Conservation (phyloP, 2,888 invertebrate genomes). For the Conchocele bisecta region DNA sequence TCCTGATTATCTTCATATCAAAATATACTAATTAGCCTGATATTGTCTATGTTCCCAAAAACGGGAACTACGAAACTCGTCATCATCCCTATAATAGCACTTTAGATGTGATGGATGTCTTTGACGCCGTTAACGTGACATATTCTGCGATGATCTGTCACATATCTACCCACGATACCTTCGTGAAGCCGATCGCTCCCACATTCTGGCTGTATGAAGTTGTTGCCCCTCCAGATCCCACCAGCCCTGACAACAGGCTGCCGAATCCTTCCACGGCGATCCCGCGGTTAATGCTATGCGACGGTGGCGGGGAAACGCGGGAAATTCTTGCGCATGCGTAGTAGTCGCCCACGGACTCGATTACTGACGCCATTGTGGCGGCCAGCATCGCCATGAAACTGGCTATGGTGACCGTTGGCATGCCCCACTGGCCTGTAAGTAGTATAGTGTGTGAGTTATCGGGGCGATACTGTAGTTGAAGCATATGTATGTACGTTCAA, state of each 20-base stretch:
- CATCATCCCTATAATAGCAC: too few relatives aligned
- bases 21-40: too few relatives aligned
- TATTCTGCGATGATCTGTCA: too few relatives aligned
- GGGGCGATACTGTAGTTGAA: too few relatives aligned
- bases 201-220: constrained; percentile 96
- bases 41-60: too few relatives aligned
- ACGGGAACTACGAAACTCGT: too few relatives aligned
- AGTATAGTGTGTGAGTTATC: not conserved
- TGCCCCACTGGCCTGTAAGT: constrained; percentile 78
- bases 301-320: constrained; percentile 91
- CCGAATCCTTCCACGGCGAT: constrained; percentile 89
- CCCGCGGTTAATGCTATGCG: constrained; percentile 94
- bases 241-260: constrained; percentile 91
- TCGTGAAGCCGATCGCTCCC: constrained; percentile 93
- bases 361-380: constrained; percentile 77
- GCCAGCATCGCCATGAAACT: constrained; percentile 78
- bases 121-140: too few relatives aligned
- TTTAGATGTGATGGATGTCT: too few relatives aligned
- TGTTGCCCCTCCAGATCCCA: constrained; percentile 94
- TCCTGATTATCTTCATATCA: too few relatives aligned
- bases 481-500: too few relatives aligned
- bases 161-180: too few relatives aligned
- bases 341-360: constrained; percentile 90
- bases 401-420: constrained; percentile 75
- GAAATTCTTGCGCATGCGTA: constrained; percentile 90